Evolutionary conservation across 2,888 invertebrate genomes (phyloP).

Genomic region (Drosophila anceps): DNA sequence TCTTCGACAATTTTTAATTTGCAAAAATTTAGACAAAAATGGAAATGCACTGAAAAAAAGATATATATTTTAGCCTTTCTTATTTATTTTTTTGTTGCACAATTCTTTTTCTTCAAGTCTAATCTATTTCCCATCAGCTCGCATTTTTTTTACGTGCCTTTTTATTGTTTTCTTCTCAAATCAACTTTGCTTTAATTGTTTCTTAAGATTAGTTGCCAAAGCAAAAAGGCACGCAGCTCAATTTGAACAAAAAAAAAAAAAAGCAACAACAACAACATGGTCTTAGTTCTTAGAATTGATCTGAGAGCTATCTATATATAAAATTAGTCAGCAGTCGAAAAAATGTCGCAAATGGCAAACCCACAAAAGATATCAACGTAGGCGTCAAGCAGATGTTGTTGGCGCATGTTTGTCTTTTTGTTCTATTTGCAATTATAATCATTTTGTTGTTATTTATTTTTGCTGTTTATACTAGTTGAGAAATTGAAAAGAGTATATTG

Average conservation of each 20-base stretch:
- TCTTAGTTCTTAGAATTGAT: constrained; percentile 34
- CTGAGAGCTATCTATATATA: constrained; percentile 14
- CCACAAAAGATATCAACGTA: constrained; percentile 23
- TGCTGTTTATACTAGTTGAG: neutral
- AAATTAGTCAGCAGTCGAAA: constrained; percentile 43
- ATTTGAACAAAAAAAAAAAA: neutral
- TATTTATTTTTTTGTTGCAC: neutral
- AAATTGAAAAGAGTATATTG: neutral
- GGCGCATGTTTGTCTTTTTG: constrained; percentile 1
- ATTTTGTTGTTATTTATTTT: constrained; percentile 11
- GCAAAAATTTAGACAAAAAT: neutral
- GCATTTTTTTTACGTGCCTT: constrained; percentile 6
- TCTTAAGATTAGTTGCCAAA: constrained; percentile 6
- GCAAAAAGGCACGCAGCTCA: constrained; percentile 6
- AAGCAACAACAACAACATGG: neutral
- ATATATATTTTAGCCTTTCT: too few species aligned
- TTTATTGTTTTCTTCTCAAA: neutral
- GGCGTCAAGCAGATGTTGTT: constrained; percentile 28
- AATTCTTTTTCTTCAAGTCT: neutral
- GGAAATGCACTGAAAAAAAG: neutral
- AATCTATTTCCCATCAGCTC: constrained; percentile 4
- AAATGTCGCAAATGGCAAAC: constrained; percentile 20
- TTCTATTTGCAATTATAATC: constrained; percentile 6
- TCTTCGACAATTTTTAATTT: neutral
- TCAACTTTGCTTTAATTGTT: constrained; percentile 8